These are phyloP conservation scores for Suricata suricatta DNA, from an alignment of 2,113 vertebrate genomes.

Conservation along the genomic window DNA sequence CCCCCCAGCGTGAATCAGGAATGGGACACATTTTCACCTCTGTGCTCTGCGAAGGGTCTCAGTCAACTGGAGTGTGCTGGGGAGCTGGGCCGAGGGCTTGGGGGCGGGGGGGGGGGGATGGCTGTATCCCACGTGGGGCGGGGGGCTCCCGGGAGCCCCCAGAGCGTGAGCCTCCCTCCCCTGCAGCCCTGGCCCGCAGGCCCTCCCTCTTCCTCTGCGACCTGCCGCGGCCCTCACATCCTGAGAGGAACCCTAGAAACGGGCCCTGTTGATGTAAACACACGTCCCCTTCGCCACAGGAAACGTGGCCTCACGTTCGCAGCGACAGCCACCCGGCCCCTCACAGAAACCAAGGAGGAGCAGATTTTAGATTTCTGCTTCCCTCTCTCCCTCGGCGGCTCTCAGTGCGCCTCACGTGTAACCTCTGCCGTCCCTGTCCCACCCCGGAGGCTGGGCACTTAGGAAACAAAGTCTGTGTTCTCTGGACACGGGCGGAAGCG, in stretches of 20 bases:
- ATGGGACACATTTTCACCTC: fast-evolving
- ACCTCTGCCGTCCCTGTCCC: neutral
- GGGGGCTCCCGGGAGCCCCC: neutral
- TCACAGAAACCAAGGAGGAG: neutral
- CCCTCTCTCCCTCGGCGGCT: neutral
- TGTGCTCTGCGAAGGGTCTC: neutral
- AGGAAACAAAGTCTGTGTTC: neutral
- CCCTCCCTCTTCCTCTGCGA: conserved; percentile 27
- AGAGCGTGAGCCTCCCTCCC: neutral
- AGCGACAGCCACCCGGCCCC: neutral
- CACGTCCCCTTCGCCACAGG: conserved; percentile 59
- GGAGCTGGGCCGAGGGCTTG: neutral
- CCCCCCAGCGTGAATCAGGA: too few relatives aligned
- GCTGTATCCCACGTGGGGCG: fast-evolving
- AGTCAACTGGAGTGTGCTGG: fast-evolving
- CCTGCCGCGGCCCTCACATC: conserved; percentile 40
- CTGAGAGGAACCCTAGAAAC: conserved; percentile 71
- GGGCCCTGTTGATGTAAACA: conserved; percentile 71
- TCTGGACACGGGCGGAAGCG: neutral
- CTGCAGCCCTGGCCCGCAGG: neutral
- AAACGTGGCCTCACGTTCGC: conserved; percentile 55
- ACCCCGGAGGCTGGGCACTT: neutral
- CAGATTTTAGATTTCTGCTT: neutral
- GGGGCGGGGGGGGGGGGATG: fast-evolving
- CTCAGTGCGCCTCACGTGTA: neutral